phyloP scores from a whole-genome alignment of 2,797 vertebrate genomes.

The Macropus fuliginosus region DNA sequence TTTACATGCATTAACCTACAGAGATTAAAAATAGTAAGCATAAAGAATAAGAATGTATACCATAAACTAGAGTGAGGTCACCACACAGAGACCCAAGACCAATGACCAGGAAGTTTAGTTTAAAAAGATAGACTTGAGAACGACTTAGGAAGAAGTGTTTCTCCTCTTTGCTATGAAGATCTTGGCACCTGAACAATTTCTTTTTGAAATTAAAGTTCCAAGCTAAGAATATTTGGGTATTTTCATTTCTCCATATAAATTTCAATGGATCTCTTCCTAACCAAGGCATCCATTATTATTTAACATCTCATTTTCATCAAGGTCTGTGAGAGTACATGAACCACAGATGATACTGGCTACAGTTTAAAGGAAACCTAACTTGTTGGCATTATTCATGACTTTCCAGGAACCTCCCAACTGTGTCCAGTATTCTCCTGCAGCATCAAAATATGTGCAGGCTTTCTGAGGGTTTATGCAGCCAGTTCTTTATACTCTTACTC shows the following conservation, averaged over 20 bases:
- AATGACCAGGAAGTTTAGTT: neutral
- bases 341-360: neutral
- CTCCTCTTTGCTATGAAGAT: neutral
- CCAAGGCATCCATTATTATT: neutral
- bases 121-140: neutral
- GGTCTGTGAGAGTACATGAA: neutral
- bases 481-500: neutral
- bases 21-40: neutral
- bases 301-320: slow-evolving; percentile 7
- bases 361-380: neutral
- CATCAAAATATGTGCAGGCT: neutral
- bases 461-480: neutral
- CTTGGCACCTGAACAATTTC: neutral
- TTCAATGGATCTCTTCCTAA: slow-evolving; percentile 4
- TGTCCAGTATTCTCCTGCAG: neutral
- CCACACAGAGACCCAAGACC: neutral
- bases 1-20: neutral
- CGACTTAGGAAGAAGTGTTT: neutral
- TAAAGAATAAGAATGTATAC: neutral
- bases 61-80: neutral
- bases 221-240: neutral
- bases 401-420: neutral
- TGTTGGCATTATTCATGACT: slow-evolving; percentile 13
- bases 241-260: neutral
- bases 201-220: neutral